A percentile compares a stretch with the other conserved stretches of the same genome.
phyloP scores from a whole-genome alignment of 2,797 vertebrate genomes.

The Falco cherrug region DNA sequence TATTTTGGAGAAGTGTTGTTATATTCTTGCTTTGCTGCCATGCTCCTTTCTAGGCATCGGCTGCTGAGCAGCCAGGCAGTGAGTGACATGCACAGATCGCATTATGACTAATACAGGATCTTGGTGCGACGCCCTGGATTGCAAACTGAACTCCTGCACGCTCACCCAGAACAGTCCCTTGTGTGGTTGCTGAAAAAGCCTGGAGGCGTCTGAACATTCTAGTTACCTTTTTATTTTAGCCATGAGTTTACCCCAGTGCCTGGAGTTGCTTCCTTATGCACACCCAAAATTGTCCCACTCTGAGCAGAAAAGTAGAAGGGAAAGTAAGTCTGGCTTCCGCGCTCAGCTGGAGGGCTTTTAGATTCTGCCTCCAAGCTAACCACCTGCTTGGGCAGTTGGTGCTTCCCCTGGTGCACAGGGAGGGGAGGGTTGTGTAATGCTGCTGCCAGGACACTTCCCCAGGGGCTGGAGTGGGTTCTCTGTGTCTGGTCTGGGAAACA shows the following conservation, averaged over 20 bases:
- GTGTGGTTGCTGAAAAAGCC: neutral
- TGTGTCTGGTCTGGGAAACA: neutral
- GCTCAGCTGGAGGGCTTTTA: neutral
- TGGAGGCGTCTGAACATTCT: neutral
- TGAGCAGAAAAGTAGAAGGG: neutral
- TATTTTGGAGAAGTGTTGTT: neutral
- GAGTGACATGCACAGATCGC: neutral
- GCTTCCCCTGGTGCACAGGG: neutral
- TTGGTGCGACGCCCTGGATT: neutral
- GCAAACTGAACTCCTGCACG: neutral
- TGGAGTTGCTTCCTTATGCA: neutral
- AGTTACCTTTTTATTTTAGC: neutral
- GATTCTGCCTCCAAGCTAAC: neutral
- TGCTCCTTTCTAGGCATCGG: neutral
- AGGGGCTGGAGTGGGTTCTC: neutral
- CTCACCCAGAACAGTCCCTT: neutral
- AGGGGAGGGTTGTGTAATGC: neutral
- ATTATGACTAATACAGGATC: neutral
- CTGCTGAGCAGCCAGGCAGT: neutral
- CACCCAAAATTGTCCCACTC: neutral
- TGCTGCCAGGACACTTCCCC: fast-evolving
- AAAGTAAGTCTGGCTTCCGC: neutral
- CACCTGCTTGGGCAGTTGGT: neutral
- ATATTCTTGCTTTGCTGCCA: neutral
- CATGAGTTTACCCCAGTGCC: neutral